A percentile compares a stretch with the other conserved stretches of the same genome.
phyloP scores from a whole-genome alignment of 2,888 invertebrate species.

The Didymodactylos carnosus region DNA sequence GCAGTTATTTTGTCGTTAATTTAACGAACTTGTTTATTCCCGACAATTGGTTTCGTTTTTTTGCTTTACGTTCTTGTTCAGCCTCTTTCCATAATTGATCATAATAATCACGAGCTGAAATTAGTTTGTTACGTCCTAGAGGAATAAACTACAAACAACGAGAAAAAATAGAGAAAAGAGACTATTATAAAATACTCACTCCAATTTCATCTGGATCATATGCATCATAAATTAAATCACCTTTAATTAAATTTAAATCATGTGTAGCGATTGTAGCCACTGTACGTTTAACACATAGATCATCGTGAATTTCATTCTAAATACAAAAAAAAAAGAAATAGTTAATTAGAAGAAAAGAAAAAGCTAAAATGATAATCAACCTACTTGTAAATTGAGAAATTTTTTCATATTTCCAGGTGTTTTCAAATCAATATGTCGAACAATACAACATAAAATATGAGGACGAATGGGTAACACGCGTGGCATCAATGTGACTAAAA shows the following conservation, averaged over 20 bases:
- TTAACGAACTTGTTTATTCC: constrained; percentile 51
- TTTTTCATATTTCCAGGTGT: constrained; percentile 46
- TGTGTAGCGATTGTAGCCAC: constrained; percentile 63
- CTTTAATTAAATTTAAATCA: constrained; percentile 46
- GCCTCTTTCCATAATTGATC: constrained; percentile 52
- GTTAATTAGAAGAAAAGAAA: too few species aligned
- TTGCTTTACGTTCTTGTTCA: constrained; percentile 56
- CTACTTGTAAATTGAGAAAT: constrained; percentile 53
- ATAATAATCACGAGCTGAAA: constrained; percentile 49
- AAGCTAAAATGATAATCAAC: too few species aligned
- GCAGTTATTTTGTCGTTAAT: too few species aligned
- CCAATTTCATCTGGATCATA: constrained; percentile 44
- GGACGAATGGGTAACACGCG: constrained; percentile 43
- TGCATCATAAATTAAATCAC: constrained; percentile 49
- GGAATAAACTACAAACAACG: too few species aligned
- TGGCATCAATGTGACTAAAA: not conserved
- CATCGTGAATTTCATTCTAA: constrained; percentile 45
- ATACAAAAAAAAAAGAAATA: not conserved
- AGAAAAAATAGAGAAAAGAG: too few species aligned
- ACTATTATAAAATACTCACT: too few species aligned
- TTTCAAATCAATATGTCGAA: constrained; percentile 45
- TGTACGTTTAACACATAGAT: constrained; percentile 55
- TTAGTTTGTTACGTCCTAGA: constrained; percentile 40
- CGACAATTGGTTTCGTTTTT: constrained; percentile 58
- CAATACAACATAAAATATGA: constrained; percentile 52